Evolutionary conservation across 2,888 invertebrate species (phyloP), one percentile per base, ranked within the genome.

Genomic region (Eristalinus sepulchralis): DNA sequence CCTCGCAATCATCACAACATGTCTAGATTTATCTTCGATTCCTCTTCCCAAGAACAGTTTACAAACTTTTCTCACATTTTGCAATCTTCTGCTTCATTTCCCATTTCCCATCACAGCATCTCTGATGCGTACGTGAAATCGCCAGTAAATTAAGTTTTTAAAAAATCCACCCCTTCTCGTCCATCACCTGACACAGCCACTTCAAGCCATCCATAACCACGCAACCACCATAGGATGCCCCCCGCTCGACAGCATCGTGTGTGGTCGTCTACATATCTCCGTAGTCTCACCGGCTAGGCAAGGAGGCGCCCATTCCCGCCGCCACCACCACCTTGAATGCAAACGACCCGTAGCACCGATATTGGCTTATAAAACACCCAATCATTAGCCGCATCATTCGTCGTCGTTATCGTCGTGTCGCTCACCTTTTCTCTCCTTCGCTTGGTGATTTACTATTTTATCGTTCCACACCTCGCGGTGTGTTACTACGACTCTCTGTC

Each of bases 301-400:
- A 6, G 8, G 1, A 57, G 57, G 57, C 57, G 57, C 57, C 83
- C 83, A 24, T 60, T 68, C 68, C 33, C 36, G 73, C 53, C 83
- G 27, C 60, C 67, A 73, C 53, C 60, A 79, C 70, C 72, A 59
- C 33, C 72, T 76, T 10, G 64, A 71, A 77, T 63, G 63, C 72
- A 85, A 85, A 64, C 82, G 85, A 85, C 77, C 77, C 85, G 76
- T 76, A 85, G 72, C 66, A 57, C 57, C 57, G 57, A 27, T 57
- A 81, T 83, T 78, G 78, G 83, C 86, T 86, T 86, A 86, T 83
- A 86, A 79, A 86, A 83, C 78, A 83, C 78, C 86, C 73, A 78
- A 86, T 83, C 86, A 86, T 86, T 86, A 86, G 83, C 86, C 86
- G 63, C 86, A 83, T 79, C 70, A 79, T 86, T 86, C 86, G 78